Base-by-base conservation (phyloP, 1,140 invertebrate species). In the Theocolax elegans region DNA sequence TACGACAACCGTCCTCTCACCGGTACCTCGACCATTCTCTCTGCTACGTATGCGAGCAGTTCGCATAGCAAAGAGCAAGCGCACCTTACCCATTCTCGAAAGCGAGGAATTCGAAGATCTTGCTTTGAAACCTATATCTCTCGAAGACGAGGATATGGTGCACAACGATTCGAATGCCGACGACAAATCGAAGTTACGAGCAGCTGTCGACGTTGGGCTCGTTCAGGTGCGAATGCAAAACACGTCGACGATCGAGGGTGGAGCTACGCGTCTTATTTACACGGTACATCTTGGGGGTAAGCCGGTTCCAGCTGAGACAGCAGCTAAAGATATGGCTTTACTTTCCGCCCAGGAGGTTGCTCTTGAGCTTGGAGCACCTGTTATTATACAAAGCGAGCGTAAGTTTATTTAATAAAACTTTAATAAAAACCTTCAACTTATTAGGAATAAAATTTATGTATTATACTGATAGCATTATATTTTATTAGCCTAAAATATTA, bases 331-430 rank as follows among this genome's bases (percentile, higher is more conserved):
- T 75, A 94, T 95, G 93, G 85, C 88, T 44, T 83, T 94, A 7
- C 88, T 95, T 3, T 89, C 90, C 0, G 90, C 92, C 40, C 89
- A 89, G 10, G 93, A 95, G 81, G 92, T 93, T 1, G 88, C 89
- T 0, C 85, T 87, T n/a, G 90, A 92, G 68, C 83, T 94, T 29
- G 93, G 92, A 8, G 90, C 90, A 42, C 88, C 92, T 0, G 89
- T 94, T n/a, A 89, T 92, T 15, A 92, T 93, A 67, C 94, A 94
- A 84, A 93, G 93, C 58, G 92, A 94, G 87, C 93, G 93, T 95
- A 87, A 91, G 89, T 35, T 6, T 10, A 35, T 10, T 35, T n/a
- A n/a, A n/a, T n/a, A n/a, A n/a, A n/a, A n/a, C n/a, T n/a, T n/a
- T n/a, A n/a, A n/a, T n/a, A n/a, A n/a, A n/a, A n/a, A n/a, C n/a